A percentile compares a stretch with the other conserved stretches of the same genome.
phyloP scores from a whole-genome alignment of 2,888 invertebrate species.

The Parapristionchus giblindavisi region DNA sequence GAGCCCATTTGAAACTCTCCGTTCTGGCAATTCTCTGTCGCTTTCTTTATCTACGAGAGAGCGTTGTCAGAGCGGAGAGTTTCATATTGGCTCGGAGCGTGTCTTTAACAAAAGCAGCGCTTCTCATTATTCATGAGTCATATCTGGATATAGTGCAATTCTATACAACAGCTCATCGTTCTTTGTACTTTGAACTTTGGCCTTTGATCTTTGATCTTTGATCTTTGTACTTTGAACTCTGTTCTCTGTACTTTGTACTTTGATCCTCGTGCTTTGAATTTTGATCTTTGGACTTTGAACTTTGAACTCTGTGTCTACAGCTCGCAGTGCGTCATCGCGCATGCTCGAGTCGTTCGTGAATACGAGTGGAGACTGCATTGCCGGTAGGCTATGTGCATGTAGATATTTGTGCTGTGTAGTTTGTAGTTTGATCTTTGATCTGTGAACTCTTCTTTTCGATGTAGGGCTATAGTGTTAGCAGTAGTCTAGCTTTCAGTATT shows the following conservation, averaged over 20 bases:
- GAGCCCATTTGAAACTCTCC: too few relatives aligned
- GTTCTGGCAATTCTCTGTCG: too few relatives aligned
- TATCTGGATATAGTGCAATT: too few relatives aligned
- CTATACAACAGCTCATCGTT: too few relatives aligned
- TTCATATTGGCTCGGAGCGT: too few relatives aligned
- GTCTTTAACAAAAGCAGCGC: too few relatives aligned
- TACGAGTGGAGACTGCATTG: constrained; percentile 34
- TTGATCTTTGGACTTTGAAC: background rate
- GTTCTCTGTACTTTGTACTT: background rate
- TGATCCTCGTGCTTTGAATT: background rate
- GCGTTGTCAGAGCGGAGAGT: too few relatives aligned
- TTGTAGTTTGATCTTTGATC: background rate
- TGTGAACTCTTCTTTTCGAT: background rate
- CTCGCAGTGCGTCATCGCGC: constrained; percentile 22
- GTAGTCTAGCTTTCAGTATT: background rate
- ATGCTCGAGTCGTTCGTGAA: constrained; percentile 28
- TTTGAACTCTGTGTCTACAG: background rate
- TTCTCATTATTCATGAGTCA: too few relatives aligned
- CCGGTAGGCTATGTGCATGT: constrained; percentile 25
- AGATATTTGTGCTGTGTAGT: constrained; percentile 24
- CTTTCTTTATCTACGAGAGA: too few relatives aligned
- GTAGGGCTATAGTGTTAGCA: background rate
- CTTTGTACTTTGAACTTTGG: too few relatives aligned
- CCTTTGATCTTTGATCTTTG: too few relatives aligned
- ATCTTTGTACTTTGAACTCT: too few relatives aligned